These are phyloP conservation scores for Sternotherus odoratus DNA, from an alignment of 2,797 vertebrate species.

Conservation along the genomic window DNA sequence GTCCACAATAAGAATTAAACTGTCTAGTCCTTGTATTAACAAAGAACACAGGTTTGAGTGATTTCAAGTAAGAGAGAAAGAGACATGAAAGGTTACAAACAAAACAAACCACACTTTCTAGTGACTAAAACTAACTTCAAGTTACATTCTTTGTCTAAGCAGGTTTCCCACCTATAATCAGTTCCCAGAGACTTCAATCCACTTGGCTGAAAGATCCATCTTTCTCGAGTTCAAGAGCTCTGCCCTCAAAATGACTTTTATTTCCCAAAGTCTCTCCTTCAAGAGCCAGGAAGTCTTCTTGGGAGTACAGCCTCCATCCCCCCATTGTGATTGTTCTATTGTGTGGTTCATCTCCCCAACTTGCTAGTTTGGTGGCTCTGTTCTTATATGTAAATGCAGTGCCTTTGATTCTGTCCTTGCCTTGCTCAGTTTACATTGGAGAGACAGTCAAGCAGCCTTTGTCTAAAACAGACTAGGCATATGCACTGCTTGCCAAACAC, in stretches of 20 bases:
- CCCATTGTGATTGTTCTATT: neutral
- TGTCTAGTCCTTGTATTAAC: neutral
- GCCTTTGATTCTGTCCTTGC: neutral
- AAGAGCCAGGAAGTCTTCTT: neutral
- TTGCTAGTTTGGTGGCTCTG: neutral
- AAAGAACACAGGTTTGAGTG: neutral
- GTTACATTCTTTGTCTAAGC: neutral
- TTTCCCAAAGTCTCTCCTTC: neutral
- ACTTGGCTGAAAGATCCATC: neutral
- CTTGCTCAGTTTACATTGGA: neutral
- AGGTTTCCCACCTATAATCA: neutral
- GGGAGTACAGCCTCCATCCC: neutral
- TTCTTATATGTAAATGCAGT: neutral
- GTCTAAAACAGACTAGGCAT: neutral
- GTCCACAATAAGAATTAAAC: neutral
- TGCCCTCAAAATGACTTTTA: neutral
- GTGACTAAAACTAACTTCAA: neutral
- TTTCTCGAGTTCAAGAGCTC: neutral
- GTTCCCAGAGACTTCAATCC: neutral
- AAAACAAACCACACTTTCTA: neutral
- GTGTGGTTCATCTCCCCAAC: neutral
- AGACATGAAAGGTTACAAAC: neutral
- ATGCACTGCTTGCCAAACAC: neutral
- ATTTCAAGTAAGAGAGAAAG: neutral
- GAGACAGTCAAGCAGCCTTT: neutral